Percentiles rank a stretch among this genome's conserved stretches.
These are phyloP conservation scores for Mionectes macconnelli DNA, from an alignment of 2,113 vertebrate genomes.

Conservation along the genomic window DNA sequence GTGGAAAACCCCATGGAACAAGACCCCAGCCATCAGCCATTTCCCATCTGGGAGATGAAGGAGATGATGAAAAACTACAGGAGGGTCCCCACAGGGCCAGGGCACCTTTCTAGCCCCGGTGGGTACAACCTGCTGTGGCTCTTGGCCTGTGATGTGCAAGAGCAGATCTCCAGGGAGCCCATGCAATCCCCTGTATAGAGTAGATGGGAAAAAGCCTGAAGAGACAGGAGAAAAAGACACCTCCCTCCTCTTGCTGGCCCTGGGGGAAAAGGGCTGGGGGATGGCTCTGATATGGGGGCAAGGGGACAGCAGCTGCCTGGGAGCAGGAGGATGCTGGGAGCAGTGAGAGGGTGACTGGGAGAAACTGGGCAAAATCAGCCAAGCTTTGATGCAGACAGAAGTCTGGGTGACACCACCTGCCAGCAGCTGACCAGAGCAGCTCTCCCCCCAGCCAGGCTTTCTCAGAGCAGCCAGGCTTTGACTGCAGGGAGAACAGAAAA, in stretches of 20 bases:
- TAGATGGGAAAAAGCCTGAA: neutral
- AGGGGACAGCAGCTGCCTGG: neutral
- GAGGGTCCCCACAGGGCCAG: neutral
- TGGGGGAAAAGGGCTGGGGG: neutral
- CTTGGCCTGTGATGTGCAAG: neutral
- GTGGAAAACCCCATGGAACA: neutral
- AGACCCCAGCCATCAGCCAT: neutral
- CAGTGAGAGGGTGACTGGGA: neutral
- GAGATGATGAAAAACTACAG: neutral
- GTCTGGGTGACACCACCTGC: neutral
- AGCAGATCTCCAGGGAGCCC: neutral
- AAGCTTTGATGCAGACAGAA: neutral
- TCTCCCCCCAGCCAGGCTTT: neutral
- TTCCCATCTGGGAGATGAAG: neutral
- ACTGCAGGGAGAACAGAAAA: neutral
- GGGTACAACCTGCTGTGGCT: neutral
- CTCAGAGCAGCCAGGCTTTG: neutral
- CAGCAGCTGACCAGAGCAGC: neutral
- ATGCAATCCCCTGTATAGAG: fast-evolving
- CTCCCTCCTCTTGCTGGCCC: neutral
- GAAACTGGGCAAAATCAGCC: neutral
- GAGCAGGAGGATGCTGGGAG: neutral
- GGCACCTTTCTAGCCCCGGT: neutral
- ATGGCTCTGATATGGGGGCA: neutral
- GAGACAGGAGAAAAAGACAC: neutral